Base-by-base conservation (phyloP, 2,797 vertebrate genomes). In the Sphenopsis melanotis region DNA sequence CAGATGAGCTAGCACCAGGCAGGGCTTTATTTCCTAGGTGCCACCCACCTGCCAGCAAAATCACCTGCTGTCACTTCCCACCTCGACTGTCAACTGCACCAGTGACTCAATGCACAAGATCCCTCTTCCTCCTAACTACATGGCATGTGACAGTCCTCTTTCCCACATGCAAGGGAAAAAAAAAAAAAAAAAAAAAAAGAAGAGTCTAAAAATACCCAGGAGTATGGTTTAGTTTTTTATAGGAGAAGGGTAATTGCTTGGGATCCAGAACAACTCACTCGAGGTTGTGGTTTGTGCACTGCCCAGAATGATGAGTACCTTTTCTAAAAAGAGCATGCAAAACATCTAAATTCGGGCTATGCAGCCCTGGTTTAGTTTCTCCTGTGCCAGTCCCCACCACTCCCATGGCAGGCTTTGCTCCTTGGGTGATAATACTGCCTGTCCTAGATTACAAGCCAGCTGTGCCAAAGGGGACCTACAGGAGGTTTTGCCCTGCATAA, bases 291-390 rank as follows among this genome's bases (percentile, higher is more conserved):
- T 94, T 93, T 93, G n/a, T 68, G 76, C 69, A 46, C 50, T 78
- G 92, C 87, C 89, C 94, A 93, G 72, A 87, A 93, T 53, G 76
- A 97, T 81, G 87, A 96, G 76, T 52, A 89, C 65, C 26, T 89
- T 78, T 92, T 89, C 90, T 94, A 93, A 96, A 96, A 96, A 39
- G n/a, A 86, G 91, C 30, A 61, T 83, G 76, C 70, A 94, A 92
- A 96, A 94, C 89, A 97, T 66, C 82, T 69, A 86, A 86, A 96
- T 94, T 93, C 66, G 60, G 92, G 87, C 52, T 83, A 82, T 0
- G 0, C 9, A 86, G 87, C 65, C 77, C 92, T 83, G 41, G 72
- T 91, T 94, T 80, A 90, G 63, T 63, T 76, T 90, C 65, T 79
- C 42, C 69, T 0, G 0, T 0, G 0, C 7, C 3, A 2, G 55